phyloP scores from a whole-genome alignment of 2,113 vertebrate genomes.

The Etheostoma spectabile region DNA sequence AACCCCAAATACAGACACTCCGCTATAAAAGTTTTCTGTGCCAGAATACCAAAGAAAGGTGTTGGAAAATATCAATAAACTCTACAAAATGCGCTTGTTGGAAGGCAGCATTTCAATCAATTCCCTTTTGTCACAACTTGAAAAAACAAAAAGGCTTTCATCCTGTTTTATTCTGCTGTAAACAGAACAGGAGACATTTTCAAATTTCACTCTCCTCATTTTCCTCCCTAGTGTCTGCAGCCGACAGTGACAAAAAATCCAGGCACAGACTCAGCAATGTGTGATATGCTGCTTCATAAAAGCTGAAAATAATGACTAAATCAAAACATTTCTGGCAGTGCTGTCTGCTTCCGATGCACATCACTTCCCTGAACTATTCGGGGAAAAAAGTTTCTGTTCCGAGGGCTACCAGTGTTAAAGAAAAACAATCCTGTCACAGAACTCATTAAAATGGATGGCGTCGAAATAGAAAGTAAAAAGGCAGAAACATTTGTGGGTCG shows the following conservation, averaged over 20 bases:
- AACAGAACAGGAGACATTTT: conserved; percentile 27
- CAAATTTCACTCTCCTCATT: neutral
- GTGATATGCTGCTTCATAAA: conserved; percentile 35
- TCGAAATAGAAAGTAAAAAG: conserved; percentile 24
- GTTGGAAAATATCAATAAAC: neutral
- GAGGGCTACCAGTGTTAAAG: neutral
- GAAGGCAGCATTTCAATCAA: neutral
- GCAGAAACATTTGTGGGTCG: conserved; percentile 25
- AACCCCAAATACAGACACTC: neutral
- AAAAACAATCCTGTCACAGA: conserved; percentile 32
- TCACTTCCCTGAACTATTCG: conserved; percentile 7
- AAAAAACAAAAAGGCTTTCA: conserved; percentile 9
- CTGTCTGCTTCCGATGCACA: conserved; percentile 24
- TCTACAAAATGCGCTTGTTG: no score
- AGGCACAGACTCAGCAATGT: conserved; percentile 4
- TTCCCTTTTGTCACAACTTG: neutral
- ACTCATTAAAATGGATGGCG: conserved; percentile 34
- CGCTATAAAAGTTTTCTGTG: neutral
- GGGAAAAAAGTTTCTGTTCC: neutral
- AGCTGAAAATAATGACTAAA: conserved; percentile 43
- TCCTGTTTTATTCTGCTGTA: conserved; percentile 20
- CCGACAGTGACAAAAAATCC: conserved; percentile 24
- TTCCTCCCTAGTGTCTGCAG: neutral
- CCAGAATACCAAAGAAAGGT: neutral
- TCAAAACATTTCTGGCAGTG: conserved; percentile 6